Percentiles rank a stretch among this genome's conserved stretches.
Evolutionary conservation across 2,797 vertebrate genomes (phyloP).

Genomic region (Clangula hyemalis): DNA sequence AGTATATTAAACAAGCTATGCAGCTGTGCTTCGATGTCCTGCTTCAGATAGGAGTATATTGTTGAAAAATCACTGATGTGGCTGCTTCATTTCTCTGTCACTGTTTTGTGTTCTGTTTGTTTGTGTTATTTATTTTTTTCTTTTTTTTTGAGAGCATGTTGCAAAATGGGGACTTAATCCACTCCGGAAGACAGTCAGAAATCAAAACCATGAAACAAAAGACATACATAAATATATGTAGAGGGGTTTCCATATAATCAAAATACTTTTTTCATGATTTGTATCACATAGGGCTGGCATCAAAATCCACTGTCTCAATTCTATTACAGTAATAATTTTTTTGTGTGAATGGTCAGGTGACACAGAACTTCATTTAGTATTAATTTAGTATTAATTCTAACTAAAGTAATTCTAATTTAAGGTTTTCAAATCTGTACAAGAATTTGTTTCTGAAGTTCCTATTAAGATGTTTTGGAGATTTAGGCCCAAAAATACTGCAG

Average conservation of each 20-base stretch:
- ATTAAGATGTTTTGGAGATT: background rate
- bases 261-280: background rate
- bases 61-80: background rate
- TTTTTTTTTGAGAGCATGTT: background rate
- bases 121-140: too few relatives aligned
- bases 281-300: background rate
- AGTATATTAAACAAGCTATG: background rate
- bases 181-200: background rate
- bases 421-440: background rate
- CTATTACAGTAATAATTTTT: background rate
- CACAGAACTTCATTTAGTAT: background rate
- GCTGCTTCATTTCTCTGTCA: background rate
- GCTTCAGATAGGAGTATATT: background rate
- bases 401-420: background rate
- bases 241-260: background rate
- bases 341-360: background rate
- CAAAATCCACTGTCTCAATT: background rate
- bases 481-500: background rate
- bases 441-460: background rate
- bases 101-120: background rate
- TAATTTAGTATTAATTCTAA: background rate
- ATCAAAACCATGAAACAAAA: background rate
- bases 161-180: background rate
- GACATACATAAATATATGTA: background rate
- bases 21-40: background rate